phyloP scores from a whole-genome alignment of 2,888 invertebrate species.

The Scaptomyza tumidula region DNA sequence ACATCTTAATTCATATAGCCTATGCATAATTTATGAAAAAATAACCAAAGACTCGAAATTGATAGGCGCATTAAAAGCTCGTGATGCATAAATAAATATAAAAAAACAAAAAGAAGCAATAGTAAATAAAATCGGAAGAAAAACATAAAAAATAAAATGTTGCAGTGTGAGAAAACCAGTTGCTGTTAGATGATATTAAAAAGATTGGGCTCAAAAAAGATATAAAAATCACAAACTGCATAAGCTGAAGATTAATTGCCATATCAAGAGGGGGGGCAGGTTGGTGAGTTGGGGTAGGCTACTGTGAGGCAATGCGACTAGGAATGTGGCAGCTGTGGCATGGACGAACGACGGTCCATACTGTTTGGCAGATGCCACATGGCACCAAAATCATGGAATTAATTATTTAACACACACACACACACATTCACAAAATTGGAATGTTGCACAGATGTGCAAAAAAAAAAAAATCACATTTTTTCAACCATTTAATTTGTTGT shows the following conservation, averaged over 20 bases:
- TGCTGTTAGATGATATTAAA: constrained; percentile 36
- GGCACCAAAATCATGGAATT: constrained; percentile 52
- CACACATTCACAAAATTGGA: constrained; percentile 31
- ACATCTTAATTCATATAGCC: constrained; percentile 17
- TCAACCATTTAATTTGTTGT: constrained; percentile 40
- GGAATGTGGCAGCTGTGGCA: constrained; percentile 45
- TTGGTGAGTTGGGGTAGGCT: background rate
- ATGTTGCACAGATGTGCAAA: constrained; percentile 73
- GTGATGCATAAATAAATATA: constrained; percentile 55
- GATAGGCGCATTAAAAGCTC: constrained; percentile 32
- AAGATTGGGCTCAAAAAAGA: constrained; percentile 29
- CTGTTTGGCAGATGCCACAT: constrained; percentile 54
- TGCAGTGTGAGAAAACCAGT: constrained; percentile 51
- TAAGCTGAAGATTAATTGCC: constrained; percentile 64
- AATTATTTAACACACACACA: constrained; percentile 50
- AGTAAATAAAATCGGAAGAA: too few species aligned
- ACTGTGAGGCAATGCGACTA: constrained; percentile 24
- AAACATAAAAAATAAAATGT: constrained; percentile 26
- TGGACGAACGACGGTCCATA: constrained; percentile 15
- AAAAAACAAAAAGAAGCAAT: constrained; percentile 11
- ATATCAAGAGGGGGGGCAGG: constrained; percentile 1
- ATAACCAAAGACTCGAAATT: constrained; percentile 7
- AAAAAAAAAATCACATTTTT: constrained; percentile 8
- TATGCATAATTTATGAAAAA: constrained; percentile 8
- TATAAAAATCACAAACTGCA: constrained; percentile 11